phyloP scores from a whole-genome alignment of 1,140 invertebrate species.

The Pseudachorutes palmiensis region DNA sequence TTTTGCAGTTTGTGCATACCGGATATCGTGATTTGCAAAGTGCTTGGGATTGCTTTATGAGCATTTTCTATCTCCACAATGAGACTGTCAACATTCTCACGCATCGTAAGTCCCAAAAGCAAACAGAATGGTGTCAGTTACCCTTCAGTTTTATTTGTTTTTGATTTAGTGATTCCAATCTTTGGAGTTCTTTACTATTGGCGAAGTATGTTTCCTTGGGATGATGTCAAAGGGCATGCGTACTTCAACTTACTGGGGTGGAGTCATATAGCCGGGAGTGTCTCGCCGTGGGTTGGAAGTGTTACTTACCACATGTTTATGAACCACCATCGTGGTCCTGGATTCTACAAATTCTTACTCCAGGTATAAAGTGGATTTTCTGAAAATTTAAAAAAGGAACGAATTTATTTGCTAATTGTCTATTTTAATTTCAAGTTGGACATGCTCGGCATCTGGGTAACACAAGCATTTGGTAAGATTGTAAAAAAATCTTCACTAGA shows the following conservation, averaged over 20 bases:
- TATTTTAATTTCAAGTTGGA: constrained; percentile 44
- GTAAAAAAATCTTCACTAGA: neutral
- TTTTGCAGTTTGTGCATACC: constrained; percentile 68
- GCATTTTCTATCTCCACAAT: constrained; percentile 81
- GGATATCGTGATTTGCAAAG: constrained; percentile 71
- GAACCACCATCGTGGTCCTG: constrained; percentile 67
- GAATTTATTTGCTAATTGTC: too few relatives aligned
- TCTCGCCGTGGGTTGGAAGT: constrained; percentile 77
- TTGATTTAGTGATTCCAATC: constrained; percentile 34
- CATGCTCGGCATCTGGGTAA: constrained; percentile 87
- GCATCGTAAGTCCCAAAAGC: constrained; percentile 58
- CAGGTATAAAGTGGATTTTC: too few relatives aligned
- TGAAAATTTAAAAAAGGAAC: too few relatives aligned
- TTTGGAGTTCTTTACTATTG: constrained; percentile 65
- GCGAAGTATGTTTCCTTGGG: constrained; percentile 68
- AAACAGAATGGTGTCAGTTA: neutral
- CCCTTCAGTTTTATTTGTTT: neutral
- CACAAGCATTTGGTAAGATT: constrained; percentile 75
- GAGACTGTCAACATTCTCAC: constrained; percentile 85
- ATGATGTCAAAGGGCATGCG: constrained; percentile 41
- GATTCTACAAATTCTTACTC: constrained; percentile 63
- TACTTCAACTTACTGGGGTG: constrained; percentile 54
- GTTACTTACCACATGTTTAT: constrained; percentile 88
- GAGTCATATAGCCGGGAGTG: constrained; percentile 69
- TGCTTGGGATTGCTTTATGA: constrained; percentile 64